Conservation (phyloP, 2,113 vertebrate genomes). For the Gulo gulo region DNA sequence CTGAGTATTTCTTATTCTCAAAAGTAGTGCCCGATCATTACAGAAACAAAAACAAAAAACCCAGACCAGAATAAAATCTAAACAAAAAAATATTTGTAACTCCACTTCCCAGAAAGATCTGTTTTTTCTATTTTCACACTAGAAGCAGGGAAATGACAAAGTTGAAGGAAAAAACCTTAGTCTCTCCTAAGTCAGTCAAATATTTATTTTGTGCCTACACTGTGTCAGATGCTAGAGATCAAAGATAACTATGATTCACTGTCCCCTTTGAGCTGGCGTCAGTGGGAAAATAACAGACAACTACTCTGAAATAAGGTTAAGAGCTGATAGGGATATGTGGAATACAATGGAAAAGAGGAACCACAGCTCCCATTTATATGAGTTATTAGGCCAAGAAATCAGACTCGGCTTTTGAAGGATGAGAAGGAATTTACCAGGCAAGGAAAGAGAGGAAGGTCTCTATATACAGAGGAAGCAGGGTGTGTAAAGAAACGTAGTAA, state of each 20-base stretch:
- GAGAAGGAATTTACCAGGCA: neutral
- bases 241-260: neutral
- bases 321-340: neutral
- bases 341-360: neutral
- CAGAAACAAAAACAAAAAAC: neutral
- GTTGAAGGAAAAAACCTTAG: neutral
- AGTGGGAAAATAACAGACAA: neutral
- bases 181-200: neutral
- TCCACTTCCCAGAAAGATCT: slow-evolving; percentile 3
- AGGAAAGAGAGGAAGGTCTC: neutral
- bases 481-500: neutral
- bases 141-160: neutral
- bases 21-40: neutral
- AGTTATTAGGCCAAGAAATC: slow-evolving; percentile 9
- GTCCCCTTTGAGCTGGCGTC: neutral
- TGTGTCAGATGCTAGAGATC: neutral
- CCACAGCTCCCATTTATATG: neutral
- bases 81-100: neutral
- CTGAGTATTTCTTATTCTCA: neutral
- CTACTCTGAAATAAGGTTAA: neutral
- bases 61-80: neutral
- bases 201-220: neutral
- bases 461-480: neutral
- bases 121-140: slow-evolving; percentile 10
- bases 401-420: slow-evolving; percentile 21